These are phyloP conservation scores for Calyptommatus sinebrachiatus DNA, from an alignment of 2,113 vertebrate species.

Conservation along the genomic window DNA sequence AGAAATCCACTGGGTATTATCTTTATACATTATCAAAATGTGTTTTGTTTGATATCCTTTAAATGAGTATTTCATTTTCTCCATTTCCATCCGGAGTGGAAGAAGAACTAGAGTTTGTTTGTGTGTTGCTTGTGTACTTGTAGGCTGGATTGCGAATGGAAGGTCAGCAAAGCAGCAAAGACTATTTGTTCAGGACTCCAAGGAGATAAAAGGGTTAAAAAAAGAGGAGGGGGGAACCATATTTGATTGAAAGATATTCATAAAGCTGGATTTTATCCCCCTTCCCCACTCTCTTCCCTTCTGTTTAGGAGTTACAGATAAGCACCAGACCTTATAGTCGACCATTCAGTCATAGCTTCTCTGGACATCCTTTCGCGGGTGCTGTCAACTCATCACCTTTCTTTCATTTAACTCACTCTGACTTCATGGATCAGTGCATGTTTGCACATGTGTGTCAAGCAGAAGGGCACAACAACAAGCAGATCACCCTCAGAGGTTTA, in stretches of 20 bases:
- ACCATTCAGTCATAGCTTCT: constrained; percentile 56
- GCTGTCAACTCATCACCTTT: constrained; percentile 69
- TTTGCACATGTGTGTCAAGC: constrained; percentile 51
- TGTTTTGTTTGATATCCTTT: constrained; percentile 76
- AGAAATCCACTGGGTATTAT: constrained; percentile 71
- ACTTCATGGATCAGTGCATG: constrained; percentile 64
- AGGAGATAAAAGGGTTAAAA: constrained; percentile 35
- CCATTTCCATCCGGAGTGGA: constrained; percentile 55
- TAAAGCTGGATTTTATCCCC: constrained; percentile 23
- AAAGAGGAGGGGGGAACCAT: constrained; percentile 8
- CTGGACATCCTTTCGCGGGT: constrained; percentile 62
- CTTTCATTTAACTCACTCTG: constrained; percentile 59
- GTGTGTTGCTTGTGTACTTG: background rate
- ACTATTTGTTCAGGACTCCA: constrained; percentile 24
- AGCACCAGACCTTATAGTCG: constrained; percentile 50
- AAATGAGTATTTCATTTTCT: constrained; percentile 72
- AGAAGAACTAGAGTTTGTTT: constrained; percentile 13
- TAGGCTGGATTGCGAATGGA: constrained; percentile 28
- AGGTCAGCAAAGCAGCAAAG: background rate
- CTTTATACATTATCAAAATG: constrained; percentile 76
- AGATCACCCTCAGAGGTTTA: constrained; percentile 48
- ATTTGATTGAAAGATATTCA: background rate
- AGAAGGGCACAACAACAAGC: constrained; percentile 65
- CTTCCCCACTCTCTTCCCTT: constrained; percentile 24
- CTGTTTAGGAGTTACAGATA: constrained; percentile 39